phyloP scores from a whole-genome alignment of 1,140 invertebrate species.

The Archivesica marissinica region DNA sequence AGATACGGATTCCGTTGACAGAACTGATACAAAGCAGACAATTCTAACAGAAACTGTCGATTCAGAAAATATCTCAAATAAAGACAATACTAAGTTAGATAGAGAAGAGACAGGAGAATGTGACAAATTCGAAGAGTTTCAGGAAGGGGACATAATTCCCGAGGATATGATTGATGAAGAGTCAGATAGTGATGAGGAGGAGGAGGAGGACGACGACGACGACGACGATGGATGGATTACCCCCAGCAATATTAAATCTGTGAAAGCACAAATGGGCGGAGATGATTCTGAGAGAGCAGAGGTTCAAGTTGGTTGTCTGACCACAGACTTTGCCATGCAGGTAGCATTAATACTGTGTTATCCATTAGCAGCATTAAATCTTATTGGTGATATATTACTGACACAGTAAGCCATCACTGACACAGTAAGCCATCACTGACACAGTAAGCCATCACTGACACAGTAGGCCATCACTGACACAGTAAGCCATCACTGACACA shows the following conservation, averaged over 20 bases:
- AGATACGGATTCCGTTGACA: neutral
- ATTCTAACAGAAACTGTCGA: neutral
- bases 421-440: too few species aligned
- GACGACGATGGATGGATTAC: slow-evolving; percentile 96
- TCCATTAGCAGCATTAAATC: too few species aligned
- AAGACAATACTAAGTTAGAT: too few species aligned
- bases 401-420: too few species aligned
- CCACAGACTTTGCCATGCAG: slow-evolving; percentile 98
- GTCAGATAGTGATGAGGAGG: slow-evolving; percentile 63
- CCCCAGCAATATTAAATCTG: slow-evolving; percentile 90
- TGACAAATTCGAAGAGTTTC: slow-evolving; percentile 4
- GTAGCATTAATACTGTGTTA: too few species aligned
- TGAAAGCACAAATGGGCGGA: slow-evolving; percentile 89
- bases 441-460: too few species aligned
- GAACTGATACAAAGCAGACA: neutral
- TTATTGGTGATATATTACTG: too few species aligned
- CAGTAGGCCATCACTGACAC: too few species aligned
- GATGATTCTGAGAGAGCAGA: slow-evolving; percentile 86
- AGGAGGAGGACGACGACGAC: slow-evolving; percentile 83
- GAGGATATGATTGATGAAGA: slow-evolving; percentile 33
- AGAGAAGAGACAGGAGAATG: slow-evolving; percentile 22
- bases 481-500: too few species aligned
- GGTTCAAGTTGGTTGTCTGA: slow-evolving; percentile 94
- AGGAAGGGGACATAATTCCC: slow-evolving; percentile 46
- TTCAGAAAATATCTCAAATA: neutral